Conservation (phyloP, 2,113 vertebrate species). For the Melanostigma gelatinosum region DNA sequence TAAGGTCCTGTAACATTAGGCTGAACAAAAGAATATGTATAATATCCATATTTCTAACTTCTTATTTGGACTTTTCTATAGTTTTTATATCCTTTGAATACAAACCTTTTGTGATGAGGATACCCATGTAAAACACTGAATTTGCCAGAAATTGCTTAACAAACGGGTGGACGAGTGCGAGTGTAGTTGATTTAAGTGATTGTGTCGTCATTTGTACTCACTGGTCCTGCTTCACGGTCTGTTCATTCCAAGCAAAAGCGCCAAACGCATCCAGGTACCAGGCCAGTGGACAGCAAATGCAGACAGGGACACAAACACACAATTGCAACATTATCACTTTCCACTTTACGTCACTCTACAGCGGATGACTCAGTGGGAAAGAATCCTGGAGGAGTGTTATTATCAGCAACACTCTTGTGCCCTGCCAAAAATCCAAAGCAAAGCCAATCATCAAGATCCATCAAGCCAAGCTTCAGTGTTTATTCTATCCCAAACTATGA, state of each 20-base stretch:
- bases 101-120: background rate
- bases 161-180: background rate
- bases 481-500: slow-evolving; percentile 13
- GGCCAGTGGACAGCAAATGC: slow-evolving; percentile 58
- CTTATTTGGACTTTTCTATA: background rate
- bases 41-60: background rate
- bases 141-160: slow-evolving; percentile 2
- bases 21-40: background rate
- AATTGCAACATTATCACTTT: slow-evolving; percentile 40
- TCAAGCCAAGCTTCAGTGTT: slow-evolving; percentile 32
- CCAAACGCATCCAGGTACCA: slow-evolving; percentile 57
- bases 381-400: slow-evolving; percentile 45
- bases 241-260: slow-evolving; percentile 55
- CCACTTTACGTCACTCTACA: slow-evolving; percentile 48
- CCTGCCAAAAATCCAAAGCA: slow-evolving; percentile 44
- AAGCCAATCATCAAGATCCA: slow-evolving; percentile 50
- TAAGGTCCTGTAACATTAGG: background rate
- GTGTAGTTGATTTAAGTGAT: background rate
- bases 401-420: slow-evolving; percentile 33
- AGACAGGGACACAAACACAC: slow-evolving; percentile 45
- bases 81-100: background rate
- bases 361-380: slow-evolving; percentile 60
- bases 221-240: slow-evolving; percentile 86
- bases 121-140: background rate
- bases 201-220: slow-evolving; percentile 72